phyloP scores from a whole-genome alignment of 2,888 invertebrate genomes.

The Parochlus steinenii region DNA sequence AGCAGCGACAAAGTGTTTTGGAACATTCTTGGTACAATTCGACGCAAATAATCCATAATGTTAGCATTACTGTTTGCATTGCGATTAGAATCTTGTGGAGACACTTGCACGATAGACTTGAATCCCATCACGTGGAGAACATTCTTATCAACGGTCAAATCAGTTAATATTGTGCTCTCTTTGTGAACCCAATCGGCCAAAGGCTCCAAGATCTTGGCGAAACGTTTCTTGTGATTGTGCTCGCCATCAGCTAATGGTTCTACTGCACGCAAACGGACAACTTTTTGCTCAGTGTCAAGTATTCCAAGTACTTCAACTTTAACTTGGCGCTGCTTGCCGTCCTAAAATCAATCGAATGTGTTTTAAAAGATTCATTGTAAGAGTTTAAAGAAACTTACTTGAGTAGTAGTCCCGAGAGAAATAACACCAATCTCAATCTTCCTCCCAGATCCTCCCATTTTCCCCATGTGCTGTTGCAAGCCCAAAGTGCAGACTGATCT shows the following conservation, averaged over 20 bases:
- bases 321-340: slow-evolving; percentile 56
- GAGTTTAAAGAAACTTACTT: too few species aligned
- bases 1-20: slow-evolving; percentile 70
- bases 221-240: slow-evolving; percentile 61
- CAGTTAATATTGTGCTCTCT: slow-evolving; percentile 60
- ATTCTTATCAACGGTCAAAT: slow-evolving; percentile 67
- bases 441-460: slow-evolving; percentile 54
- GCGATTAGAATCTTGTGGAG: slow-evolving; percentile 26
- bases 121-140: slow-evolving; percentile 66
- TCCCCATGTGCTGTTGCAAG: slow-evolving; percentile 55
- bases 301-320: slow-evolving; percentile 80
- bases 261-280: slow-evolving; percentile 62
- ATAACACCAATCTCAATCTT: slow-evolving; percentile 72
- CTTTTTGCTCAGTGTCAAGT: slow-evolving; percentile 53
- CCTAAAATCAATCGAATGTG: too few species aligned
- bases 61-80: slow-evolving; percentile 47
- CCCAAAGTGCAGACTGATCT: slow-evolving; percentile 66
- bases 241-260: slow-evolving; percentile 67
- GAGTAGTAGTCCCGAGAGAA: slow-evolving; percentile 71
- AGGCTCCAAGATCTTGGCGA: slow-evolving; percentile 68
- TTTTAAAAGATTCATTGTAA: too few species aligned
- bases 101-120: slow-evolving; percentile 51
- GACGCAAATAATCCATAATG: slow-evolving; percentile 74
- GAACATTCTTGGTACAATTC: slow-evolving; percentile 80
- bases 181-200: slow-evolving; percentile 63